Conservation (phyloP, 2,113 vertebrate species). For the Petrocephalus microphthalmus region DNA sequence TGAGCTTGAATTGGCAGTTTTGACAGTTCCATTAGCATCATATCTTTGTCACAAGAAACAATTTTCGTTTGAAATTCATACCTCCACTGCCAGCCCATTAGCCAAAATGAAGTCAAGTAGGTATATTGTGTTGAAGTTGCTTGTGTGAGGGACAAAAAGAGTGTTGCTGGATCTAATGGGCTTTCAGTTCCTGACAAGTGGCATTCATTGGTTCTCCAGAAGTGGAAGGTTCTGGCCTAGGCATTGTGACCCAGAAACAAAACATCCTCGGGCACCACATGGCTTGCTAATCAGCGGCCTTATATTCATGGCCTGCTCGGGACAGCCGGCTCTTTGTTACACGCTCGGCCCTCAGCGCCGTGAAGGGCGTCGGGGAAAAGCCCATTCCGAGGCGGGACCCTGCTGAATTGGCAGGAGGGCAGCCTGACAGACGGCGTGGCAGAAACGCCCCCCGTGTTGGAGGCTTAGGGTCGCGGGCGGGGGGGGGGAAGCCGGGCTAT, state of each 20-base stretch:
- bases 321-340: slow-evolving; percentile 37
- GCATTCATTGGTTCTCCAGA: slow-evolving; percentile 25
- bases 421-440: slow-evolving; percentile 67
- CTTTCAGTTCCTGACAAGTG: slow-evolving; percentile 36
- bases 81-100: not conserved
- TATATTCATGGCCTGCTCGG: slow-evolving; percentile 73
- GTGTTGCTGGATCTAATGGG: slow-evolving; percentile 4
- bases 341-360: slow-evolving; percentile 12
- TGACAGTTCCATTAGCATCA: not conserved
- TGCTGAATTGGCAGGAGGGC: slow-evolving; percentile 68
- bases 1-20: not conserved
- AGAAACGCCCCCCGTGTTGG: slow-evolving; percentile 46
- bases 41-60: not conserved
- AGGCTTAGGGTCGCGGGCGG: slow-evolving; percentile 27
- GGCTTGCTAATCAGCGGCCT: slow-evolving; percentile 65
- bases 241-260: slow-evolving; percentile 36
- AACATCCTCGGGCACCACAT: slow-evolving; percentile 51
- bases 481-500: slow-evolving; percentile 3
- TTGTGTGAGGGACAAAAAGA: not conserved
- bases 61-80: not conserved
- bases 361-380: slow-evolving; percentile 53
- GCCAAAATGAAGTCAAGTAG: not conserved
- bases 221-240: slow-evolving; percentile 24
- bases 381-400: slow-evolving; percentile 42
- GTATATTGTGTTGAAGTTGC: not conserved